Conservation (phyloP, 2,888 invertebrate species). For the Zhuqinia jingwanae region DNA sequence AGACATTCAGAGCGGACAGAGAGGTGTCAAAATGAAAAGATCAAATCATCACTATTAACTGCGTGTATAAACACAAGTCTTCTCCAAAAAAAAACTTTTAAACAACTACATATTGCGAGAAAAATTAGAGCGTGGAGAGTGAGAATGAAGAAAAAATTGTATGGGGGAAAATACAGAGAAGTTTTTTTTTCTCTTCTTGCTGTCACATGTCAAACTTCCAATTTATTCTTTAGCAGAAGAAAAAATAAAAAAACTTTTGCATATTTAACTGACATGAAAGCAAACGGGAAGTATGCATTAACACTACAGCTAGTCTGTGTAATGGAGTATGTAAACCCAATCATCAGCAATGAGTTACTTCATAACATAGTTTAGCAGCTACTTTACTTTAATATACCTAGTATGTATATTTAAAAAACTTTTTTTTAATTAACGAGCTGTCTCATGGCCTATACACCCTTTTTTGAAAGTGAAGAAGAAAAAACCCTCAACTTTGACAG, state of each 20-base stretch:
- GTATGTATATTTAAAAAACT: slow-evolving; percentile 20
- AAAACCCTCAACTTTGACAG: slow-evolving; percentile 23
- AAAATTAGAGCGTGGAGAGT: slow-evolving; percentile 53
- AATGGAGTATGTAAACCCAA: slow-evolving; percentile 24
- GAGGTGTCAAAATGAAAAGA: slow-evolving; percentile 52
- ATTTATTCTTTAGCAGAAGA: slow-evolving; percentile 5
- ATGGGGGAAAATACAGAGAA: not conserved
- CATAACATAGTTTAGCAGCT: slow-evolving; percentile 29
- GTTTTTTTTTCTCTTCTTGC: too few relatives aligned
- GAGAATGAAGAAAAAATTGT: slow-evolving; percentile 5
- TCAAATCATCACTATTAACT: slow-evolving; percentile 9
- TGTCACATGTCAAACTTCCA: slow-evolving; percentile 58
- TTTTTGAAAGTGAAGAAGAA: slow-evolving; percentile 1
- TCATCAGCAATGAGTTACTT: not conserved
- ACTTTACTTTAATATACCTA: not conserved
- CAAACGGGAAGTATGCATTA: not conserved
- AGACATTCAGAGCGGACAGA: slow-evolving; percentile 25
- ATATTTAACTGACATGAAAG: not conserved
- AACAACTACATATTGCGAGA: not conserved
- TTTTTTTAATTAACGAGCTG: slow-evolving; percentile 62
- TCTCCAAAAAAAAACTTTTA: too few relatives aligned
- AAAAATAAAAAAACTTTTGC: too few relatives aligned
- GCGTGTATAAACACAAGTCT: too few relatives aligned
- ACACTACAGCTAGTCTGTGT: too few relatives aligned
- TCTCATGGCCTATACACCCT: slow-evolving; percentile 3